A percentile compares a stretch with the other conserved stretches of the same genome.
phyloP scores from a whole-genome alignment of 2,888 invertebrate species.

The Cepaea hortensis region DNA sequence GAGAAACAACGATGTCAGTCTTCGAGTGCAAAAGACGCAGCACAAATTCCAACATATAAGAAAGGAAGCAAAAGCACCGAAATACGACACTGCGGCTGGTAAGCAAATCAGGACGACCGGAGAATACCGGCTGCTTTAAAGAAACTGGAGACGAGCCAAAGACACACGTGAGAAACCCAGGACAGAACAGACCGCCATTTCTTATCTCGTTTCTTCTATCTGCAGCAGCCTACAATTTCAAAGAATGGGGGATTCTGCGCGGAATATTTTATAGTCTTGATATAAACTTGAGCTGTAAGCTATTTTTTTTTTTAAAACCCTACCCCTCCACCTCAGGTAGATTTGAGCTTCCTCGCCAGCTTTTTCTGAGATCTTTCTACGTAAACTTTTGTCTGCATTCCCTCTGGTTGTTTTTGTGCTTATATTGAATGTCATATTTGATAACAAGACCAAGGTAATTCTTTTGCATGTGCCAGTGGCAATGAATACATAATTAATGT shows the following conservation, averaged over 20 bases:
- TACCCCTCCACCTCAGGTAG: not conserved
- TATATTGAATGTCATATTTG: no score
- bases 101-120: constrained; percentile 6
- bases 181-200: constrained; percentile 1
- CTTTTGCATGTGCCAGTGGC: no score
- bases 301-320: not conserved
- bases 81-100: not conserved
- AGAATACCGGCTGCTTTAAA: not conserved
- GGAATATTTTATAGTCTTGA: not conserved
- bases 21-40: no score
- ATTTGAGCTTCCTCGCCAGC: not conserved
- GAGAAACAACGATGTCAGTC: no score
- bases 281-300: not conserved
- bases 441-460: no score
- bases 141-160: constrained; percentile 24
- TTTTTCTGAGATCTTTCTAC: no score
- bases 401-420: no score
- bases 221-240: constrained; percentile 7
- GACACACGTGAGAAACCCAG: constrained; percentile 12
- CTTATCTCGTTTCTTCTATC: constrained; percentile 20
- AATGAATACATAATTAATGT: no score
- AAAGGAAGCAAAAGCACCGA: not conserved
- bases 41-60: no score
- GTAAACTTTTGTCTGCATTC: no score
- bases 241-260: not conserved